phyloP scores from a whole-genome alignment of 2,888 invertebrate species.

The Eurytoma californica region DNA sequence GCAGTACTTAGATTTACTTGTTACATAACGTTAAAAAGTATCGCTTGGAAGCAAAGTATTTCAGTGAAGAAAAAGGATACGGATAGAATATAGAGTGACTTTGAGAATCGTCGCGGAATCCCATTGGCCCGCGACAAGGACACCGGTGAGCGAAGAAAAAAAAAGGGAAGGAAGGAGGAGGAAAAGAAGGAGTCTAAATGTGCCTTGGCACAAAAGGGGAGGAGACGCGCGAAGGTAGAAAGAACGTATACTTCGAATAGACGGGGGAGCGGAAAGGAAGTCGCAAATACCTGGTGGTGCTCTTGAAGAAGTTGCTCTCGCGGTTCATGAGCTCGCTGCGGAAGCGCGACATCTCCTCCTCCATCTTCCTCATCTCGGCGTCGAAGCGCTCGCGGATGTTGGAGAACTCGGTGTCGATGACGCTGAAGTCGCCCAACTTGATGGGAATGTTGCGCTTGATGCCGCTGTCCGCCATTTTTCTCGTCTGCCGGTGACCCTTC shows the following conservation, averaged over 20 bases:
- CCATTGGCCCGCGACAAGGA: too few relatives aligned
- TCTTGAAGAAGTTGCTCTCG: conserved; percentile 93
- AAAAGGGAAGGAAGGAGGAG: not conserved
- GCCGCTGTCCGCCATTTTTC: conserved; percentile 87
- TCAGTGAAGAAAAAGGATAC: too few relatives aligned
- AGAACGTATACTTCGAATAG: not conserved
- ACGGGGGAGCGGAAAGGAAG: not conserved
- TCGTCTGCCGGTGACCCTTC: not conserved
- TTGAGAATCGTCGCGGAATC: too few relatives aligned
- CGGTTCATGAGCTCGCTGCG: conserved; percentile 94
- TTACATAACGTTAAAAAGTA: too few relatives aligned
- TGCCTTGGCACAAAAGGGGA: not conserved
- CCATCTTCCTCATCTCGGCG: conserved; percentile 98
- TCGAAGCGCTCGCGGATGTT: conserved; percentile 97
- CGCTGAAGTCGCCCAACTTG: conserved; percentile 94
- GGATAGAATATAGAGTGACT: too few relatives aligned
- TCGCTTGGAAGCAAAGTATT: too few relatives aligned
- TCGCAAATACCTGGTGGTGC: conserved; percentile 85
- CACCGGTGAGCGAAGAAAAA: not conserved
- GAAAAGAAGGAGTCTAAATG: not conserved
- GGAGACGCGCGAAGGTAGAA: not conserved
- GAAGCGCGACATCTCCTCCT: conserved; percentile 98
- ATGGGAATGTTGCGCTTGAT: conserved; percentile 94
- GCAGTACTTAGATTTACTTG: too few relatives aligned
- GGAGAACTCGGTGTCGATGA: conserved; percentile 97